Evolutionary conservation across 2,888 invertebrate species (phyloP), one percentile per base, ranked within the genome.

Genomic region (Byasa hedistus): DNA sequence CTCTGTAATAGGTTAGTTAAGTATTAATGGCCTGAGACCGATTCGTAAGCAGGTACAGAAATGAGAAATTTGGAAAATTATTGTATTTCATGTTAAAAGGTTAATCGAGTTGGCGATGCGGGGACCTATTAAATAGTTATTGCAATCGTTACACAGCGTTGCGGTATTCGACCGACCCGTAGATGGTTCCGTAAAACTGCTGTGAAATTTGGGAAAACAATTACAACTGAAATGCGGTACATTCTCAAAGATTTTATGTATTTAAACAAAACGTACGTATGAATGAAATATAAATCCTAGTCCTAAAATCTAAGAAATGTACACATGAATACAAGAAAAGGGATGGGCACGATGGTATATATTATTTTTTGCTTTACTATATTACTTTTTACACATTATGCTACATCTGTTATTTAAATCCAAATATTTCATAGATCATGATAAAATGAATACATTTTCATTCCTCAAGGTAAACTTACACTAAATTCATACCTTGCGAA

Each of bases 11-110:
- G 67, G 67, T 68, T 68, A 68, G 64, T 68, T 68, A 68, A 64
- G 67, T 64, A 68, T 68, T 64, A 64, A 68, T 64, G 67, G 64
- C 57, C 64, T 59, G 67, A 64, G 61, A 68, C 67, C 64, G 67
- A 67, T 67, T 59, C 52, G 65, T 65, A 68, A 61, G 64, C 61
- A 61, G 61, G 64, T 58, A 65, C 55, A 61, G 61, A 65, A 62
- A 65, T 68, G 61, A 57, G 58, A 68, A 59, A 68, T 51, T 51
- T 51, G 52, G 19, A 59, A 65, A 65, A 61, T 61, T 15, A 68
- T 65, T 68, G 59, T 65, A 63, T 63, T 60, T 65, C 59, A 59
- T 62, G 59, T 68, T 65, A 59, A 62, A 62, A 65, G 68, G 60
- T 68, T 65, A 68, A 64, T 65, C 61, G 57, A 58, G 64, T 64